Conservation (phyloP, 1,140 invertebrate species). For the Macrotrachela quadricornifera region DNA sequence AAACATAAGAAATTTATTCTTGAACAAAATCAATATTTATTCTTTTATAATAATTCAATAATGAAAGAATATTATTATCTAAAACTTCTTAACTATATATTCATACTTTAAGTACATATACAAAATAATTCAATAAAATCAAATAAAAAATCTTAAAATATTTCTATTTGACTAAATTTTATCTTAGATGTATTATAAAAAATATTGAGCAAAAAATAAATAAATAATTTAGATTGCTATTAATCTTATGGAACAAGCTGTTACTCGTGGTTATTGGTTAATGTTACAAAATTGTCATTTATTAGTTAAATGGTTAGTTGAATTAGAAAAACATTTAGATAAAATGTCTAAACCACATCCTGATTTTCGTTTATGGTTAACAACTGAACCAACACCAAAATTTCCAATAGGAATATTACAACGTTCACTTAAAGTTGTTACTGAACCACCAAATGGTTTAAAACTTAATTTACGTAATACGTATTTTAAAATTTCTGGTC, state of each 20-base stretch:
- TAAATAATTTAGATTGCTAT: constrained; percentile 39
- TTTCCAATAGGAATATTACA: constrained; percentile 74
- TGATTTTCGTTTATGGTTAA: constrained; percentile 72
- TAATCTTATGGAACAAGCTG: constrained; percentile 45
- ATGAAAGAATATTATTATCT: no score
- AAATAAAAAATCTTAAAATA: no score
- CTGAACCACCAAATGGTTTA: constrained; percentile 63
- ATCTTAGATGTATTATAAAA: no score
- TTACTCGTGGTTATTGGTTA: constrained; percentile 57
- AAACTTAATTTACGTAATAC: constrained; percentile 69
- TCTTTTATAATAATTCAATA: no score
- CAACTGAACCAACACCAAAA: constrained; percentile 55
- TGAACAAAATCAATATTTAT: no score
- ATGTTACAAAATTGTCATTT: constrained; percentile 75
- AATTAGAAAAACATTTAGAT: constrained; percentile 58
- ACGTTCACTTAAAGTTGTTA: constrained; percentile 61
- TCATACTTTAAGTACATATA: no score
- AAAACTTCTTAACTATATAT: no score
- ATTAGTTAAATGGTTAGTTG: constrained; percentile 49
- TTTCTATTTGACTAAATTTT: no score
- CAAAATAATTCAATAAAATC: no score
- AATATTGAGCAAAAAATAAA: background rate
- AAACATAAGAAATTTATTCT: no score
- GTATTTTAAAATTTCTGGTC: constrained; percentile 53
- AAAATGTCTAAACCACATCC: constrained; percentile 53